Base-by-base conservation (phyloP, 2,113 vertebrate species). In the Percopsis transmontana region DNA sequence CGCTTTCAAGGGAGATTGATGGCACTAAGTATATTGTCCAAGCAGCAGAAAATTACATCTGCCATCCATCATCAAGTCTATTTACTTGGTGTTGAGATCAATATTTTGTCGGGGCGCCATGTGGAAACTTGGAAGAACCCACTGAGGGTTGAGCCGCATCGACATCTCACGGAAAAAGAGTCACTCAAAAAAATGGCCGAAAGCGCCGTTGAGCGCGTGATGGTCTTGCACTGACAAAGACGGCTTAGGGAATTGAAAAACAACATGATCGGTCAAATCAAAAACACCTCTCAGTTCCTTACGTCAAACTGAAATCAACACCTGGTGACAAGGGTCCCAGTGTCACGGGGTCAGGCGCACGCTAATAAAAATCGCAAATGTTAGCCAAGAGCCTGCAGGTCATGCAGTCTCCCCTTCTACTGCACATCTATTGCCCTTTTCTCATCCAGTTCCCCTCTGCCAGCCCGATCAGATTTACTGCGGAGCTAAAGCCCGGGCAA, bases 341-440 rank as follows among this genome's bases (percentile, higher is more conserved):
- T 76, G 69, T 63, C 70, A 56, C 45, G 54, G 59, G 65, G 73
- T 56, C 56, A 55, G 27, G 4, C 41, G 24, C 50, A 48, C 59
- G 45, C 61, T 69, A 66, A 71, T 74, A 86, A 70, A 79, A 78
- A 73, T 10, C 64, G 71, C 63, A 85, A 89, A 90, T 86, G 85
- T 83, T 84, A 85, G 79, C 85, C 79, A 80, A 75, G 20, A 33
- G 52, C 47, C 56, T n/a, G n/a, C 11, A 20, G 69, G 74, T 76
- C 68, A 71, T 45, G 58, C 42, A 57, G 48, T 38, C 51, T 52
- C 44, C 33, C 51, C n/a, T 24, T 14, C 44, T n/a, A n/a, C 40
- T 5, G 1, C 21, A 7, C 66, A 42, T 15, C 40, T 9, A 2
- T 18, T 38, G 2, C 1, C 38, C 62, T 19, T 14, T 27, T 39